These are phyloP conservation scores for Actinia equina DNA, from an alignment of 64 coral and sea anemone species.

Conservation along the genomic window DNA sequence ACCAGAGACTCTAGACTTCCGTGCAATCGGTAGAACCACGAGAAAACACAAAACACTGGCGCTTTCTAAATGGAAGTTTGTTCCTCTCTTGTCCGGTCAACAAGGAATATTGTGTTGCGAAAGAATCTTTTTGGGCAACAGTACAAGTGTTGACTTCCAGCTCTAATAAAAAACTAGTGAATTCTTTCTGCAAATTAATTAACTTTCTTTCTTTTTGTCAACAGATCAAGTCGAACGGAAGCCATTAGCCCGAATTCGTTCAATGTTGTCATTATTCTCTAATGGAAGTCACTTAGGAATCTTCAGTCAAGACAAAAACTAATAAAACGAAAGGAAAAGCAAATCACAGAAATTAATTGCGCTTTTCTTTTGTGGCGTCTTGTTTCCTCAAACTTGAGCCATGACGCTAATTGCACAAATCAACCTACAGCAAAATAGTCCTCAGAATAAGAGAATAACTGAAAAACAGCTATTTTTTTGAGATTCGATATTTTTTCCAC, in stretches of 20 bases:
- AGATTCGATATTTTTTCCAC: not conserved
- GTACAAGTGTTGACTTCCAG: constrained; percentile 12
- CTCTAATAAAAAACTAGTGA: not conserved
- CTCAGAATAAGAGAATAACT: not conserved
- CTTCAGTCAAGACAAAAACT: constrained; percentile 2
- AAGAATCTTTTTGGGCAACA: not conserved
- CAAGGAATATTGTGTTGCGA: not conserved
- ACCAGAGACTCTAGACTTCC: not conserved
- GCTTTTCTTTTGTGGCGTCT: not conserved
- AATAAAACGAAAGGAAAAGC: constrained; percentile 10
- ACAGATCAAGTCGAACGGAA: constrained; percentile 13
- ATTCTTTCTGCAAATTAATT: not conserved
- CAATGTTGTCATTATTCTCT: constrained; percentile 6
- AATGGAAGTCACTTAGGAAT: constrained; percentile 9
- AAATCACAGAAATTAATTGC: not conserved
- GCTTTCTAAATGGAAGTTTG: not conserved
- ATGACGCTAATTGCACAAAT: not conserved
- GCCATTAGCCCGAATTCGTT: constrained; percentile 3
- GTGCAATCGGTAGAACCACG: not conserved
- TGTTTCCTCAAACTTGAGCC: not conserved
- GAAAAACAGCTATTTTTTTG: not conserved
- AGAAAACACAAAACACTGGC: not conserved
- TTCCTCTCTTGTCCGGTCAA: constrained; percentile 10
- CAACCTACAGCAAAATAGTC: not conserved
- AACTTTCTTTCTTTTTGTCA: not conserved